Conservation (phyloP, 2,113 vertebrate genomes). For the Bungarus multicinctus region DNA sequence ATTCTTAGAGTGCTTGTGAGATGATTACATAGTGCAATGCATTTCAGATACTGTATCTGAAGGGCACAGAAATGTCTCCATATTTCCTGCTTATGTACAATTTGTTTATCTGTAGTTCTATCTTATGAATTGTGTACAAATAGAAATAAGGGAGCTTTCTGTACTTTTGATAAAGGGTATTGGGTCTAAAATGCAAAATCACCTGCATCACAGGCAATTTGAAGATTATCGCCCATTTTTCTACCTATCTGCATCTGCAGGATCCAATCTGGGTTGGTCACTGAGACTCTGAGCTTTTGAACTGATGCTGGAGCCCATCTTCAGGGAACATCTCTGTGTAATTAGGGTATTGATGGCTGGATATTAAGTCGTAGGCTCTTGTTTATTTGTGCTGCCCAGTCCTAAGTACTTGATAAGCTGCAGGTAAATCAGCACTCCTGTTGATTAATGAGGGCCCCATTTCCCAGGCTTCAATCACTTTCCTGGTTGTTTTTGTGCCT, state of each 20-base stretch:
- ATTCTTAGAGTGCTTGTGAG: background rate
- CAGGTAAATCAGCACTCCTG: background rate
- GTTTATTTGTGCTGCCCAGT: background rate
- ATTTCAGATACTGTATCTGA: background rate
- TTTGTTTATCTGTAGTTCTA: background rate
- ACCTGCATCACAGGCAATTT: background rate
- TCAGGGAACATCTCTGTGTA: too few relatives aligned
- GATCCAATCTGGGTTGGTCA: background rate
- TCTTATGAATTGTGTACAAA: background rate
- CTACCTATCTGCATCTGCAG: background rate
- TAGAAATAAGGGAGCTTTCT: background rate
- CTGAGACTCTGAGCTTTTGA: background rate
- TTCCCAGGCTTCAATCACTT: background rate
- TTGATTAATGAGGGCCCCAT: background rate
- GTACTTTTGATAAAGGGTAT: background rate
- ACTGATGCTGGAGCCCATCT: background rate
- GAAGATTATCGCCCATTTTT: background rate
- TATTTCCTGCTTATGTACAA: background rate
- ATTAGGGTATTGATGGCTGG: background rate
- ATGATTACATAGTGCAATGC: background rate
- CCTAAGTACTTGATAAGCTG: background rate
- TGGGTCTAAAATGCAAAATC: background rate
- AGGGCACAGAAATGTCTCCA: background rate
- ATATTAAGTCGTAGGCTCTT: background rate
- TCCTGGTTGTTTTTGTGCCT: background rate